Evolutionary conservation across 2,797 vertebrate species (phyloP).

Genomic region (Pagetopsis macropterus): DNA sequence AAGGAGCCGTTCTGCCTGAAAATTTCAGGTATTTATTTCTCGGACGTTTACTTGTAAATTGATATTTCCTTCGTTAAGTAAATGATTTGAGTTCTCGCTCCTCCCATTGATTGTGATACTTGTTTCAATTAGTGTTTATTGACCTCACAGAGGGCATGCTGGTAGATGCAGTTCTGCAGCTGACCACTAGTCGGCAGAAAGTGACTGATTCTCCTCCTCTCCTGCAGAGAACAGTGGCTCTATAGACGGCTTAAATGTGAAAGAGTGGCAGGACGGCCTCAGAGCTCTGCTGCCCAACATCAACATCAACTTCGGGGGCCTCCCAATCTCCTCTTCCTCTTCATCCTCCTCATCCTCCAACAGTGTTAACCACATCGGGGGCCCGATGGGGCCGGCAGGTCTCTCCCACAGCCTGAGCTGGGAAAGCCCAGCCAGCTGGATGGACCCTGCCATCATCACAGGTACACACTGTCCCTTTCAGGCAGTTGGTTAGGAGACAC

Average conservation of each 20-base stretch:
- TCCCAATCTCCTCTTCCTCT: constrained; percentile 92
- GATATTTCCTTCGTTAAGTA: no score
- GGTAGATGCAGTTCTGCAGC: constrained; percentile 45
- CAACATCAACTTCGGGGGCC: constrained; percentile 99
- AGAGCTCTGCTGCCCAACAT: constrained; percentile 99
- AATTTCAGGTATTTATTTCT: no score
- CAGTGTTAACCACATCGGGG: constrained; percentile 97
- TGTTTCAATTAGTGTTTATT: constrained; percentile 49
- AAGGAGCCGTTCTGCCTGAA: no score
- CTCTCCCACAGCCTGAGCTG: constrained; percentile 96
- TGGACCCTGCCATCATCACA: constrained; percentile 99
- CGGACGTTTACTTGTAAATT: no score
- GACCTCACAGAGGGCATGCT: constrained; percentile 30
- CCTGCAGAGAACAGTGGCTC: constrained; percentile 95
- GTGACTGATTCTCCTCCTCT: constrained; percentile 41
- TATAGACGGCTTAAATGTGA: constrained; percentile 98
- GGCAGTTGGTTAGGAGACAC: background rate
- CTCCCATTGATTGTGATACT: background rate
- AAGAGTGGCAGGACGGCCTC: constrained; percentile 99
- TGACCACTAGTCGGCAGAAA: constrained; percentile 48
- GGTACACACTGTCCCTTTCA: constrained; percentile 80
- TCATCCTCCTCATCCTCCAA: constrained; percentile 89
- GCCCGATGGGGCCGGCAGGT: constrained; percentile 87
- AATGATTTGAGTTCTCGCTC: no score
- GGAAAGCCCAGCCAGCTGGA: constrained; percentile 98